Conservation (phyloP, 1,140 invertebrate species). For the Danaus plexippus region DNA sequence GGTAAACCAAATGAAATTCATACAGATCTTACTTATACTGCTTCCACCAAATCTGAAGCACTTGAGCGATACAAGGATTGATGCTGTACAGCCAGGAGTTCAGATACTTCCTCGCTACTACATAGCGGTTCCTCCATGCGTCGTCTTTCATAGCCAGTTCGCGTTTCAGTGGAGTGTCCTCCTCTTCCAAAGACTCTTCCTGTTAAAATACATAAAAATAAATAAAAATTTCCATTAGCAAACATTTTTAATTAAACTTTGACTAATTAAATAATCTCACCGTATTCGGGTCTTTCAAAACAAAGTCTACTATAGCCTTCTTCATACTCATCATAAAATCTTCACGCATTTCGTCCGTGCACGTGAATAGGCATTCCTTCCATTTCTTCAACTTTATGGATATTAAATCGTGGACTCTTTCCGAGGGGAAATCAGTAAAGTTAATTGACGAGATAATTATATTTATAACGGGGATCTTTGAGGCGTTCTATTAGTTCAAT, state of each 20-base stretch:
- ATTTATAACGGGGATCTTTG: too few species aligned
- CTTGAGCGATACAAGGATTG: slow-evolving; percentile 86
- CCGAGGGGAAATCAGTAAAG: too few species aligned
- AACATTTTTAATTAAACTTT: too few species aligned
- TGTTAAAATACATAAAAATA: slow-evolving; percentile 15
- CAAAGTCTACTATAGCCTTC: slow-evolving; percentile 91
- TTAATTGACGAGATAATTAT: too few species aligned
- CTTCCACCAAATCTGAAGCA: slow-evolving; percentile 86
- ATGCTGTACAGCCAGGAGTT: slow-evolving; percentile 81
- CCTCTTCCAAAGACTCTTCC: slow-evolving; percentile 66
- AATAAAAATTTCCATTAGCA: too few species aligned
- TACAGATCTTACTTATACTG: slow-evolving; percentile 76
- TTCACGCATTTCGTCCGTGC: slow-evolving; percentile 78
- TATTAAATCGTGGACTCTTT: slow-evolving; percentile 63
- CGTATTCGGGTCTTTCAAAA: slow-evolving; percentile 81
- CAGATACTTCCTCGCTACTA: slow-evolving; percentile 44
- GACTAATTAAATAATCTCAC: slow-evolving; percentile 23
- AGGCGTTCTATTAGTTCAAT: too few species aligned
- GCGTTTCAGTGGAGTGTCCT: slow-evolving; percentile 67
- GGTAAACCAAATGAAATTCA: slow-evolving; percentile 1
- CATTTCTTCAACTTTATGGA: slow-evolving; percentile 72
- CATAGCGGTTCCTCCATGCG: slow-evolving; percentile 73
- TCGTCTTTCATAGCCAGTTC: slow-evolving; percentile 78
- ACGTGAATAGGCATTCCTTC: slow-evolving; percentile 70
- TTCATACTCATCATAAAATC: slow-evolving; percentile 90